Conservation (phyloP, 2,113 vertebrate species). For the Toxostoma redivivum region DNA sequence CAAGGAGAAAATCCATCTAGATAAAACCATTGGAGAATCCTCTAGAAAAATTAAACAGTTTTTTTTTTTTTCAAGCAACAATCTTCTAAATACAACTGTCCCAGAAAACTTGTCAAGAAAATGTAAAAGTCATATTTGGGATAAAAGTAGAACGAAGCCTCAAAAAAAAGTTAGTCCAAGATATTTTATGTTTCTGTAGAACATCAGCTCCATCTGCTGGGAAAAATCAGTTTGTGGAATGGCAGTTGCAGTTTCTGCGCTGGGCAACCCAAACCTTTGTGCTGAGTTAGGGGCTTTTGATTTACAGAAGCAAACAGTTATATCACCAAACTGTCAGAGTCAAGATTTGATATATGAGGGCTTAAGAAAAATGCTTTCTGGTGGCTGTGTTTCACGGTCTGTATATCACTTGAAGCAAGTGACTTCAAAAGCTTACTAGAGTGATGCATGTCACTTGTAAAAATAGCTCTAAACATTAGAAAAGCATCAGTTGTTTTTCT, state of each 20-base stretch:
- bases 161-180: neutral
- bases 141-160: neutral
- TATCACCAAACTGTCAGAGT: too few relatives aligned
- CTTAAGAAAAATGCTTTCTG: neutral
- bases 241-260: neutral
- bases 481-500: neutral
- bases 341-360: too few relatives aligned
- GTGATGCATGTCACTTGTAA: rapidly evolving
- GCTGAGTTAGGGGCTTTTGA: neutral
- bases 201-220: constrained; percentile 63
- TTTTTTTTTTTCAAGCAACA: too few relatives aligned
- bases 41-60: neutral
- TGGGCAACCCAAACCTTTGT: neutral
- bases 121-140: neutral
- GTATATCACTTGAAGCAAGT: neutral
- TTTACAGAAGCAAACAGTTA: neutral
- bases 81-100: neutral
- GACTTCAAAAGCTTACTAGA: neutral
- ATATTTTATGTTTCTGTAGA: neutral
- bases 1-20: neutral
- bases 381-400: neutral
- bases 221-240: neutral
- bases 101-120: neutral
- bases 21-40: neutral
- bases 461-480: neutral